phyloP scores from a whole-genome alignment of 1,140 invertebrate genomes.

The Psix sp. region DNA sequence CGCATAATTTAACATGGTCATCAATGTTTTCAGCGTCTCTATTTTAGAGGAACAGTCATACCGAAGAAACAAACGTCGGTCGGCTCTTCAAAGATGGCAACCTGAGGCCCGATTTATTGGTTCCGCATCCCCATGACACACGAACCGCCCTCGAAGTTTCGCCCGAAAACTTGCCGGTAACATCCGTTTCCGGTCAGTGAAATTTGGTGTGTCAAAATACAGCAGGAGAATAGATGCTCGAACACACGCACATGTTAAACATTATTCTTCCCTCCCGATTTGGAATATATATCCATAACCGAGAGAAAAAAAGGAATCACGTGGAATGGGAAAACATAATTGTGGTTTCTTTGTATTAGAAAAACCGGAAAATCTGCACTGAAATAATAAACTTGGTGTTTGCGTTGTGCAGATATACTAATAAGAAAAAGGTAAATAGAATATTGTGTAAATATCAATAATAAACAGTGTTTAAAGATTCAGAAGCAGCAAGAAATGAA shows the following conservation, averaged over 20 bases:
- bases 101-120: slow-evolving; percentile 40
- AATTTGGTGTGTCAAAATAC: slow-evolving; percentile 56
- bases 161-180: slow-evolving; percentile 49
- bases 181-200: slow-evolving; percentile 60
- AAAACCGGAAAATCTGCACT: background rate
- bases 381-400: slow-evolving; percentile 3
- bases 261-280: slow-evolving; percentile 16
- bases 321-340: slow-evolving; percentile 16
- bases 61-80: slow-evolving; percentile 42
- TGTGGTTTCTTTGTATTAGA: slow-evolving; percentile 7
- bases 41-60: slow-evolving; percentile 29
- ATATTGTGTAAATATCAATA: no score
- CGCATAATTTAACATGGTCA: slow-evolving; percentile 58
- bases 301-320: background rate
- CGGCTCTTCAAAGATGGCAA: slow-evolving; percentile 52
- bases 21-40: slow-evolving; percentile 41
- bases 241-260: slow-evolving; percentile 42
- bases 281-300: background rate
- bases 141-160: slow-evolving; percentile 47
- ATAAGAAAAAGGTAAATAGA: no score
- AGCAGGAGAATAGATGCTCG: slow-evolving; percentile 13
- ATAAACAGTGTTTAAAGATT: no score
- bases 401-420: no score
- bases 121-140: slow-evolving; percentile 47
- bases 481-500: no score